phyloP scores from a whole-genome alignment of 30 jellyfish, hydroid and myxozoan genomes.

The Aurelia sp. region DNA sequence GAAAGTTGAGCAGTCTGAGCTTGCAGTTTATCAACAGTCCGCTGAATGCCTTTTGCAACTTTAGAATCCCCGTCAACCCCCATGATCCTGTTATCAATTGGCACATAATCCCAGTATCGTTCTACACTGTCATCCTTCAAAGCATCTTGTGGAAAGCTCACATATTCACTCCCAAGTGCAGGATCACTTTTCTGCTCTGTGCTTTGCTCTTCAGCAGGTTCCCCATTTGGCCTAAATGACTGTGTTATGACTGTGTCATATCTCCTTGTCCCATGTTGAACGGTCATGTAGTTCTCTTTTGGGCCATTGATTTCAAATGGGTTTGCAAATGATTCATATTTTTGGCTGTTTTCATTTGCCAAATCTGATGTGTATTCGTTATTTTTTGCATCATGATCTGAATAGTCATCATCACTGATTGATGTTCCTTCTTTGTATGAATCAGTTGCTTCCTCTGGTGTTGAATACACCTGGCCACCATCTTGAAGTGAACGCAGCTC shows the following conservation, averaged over 20 bases:
- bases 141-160: conserved; percentile 65
- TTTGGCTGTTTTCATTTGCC: conserved; percentile 9
- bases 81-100: conserved; percentile 38
- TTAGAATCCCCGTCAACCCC: background rate
- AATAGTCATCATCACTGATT: background rate
- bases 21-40: conserved; percentile 8
- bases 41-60: conserved; percentile 8
- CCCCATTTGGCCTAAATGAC: conserved; percentile 37
- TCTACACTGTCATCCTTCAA: conserved; percentile 31
- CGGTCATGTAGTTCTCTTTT: conserved; percentile 38
- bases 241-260: conserved; percentile 63
- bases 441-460: conserved; percentile 2
- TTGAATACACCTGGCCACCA: background rate
- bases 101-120: conserved; percentile 68
- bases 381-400: background rate
- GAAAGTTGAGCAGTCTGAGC: background rate
- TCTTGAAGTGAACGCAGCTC: background rate
- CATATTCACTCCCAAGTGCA: conserved; percentile 68
- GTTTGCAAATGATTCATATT: conserved; percentile 12
- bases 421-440: conserved; percentile 22
- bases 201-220: background rate
- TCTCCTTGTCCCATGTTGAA: conserved; percentile 41
- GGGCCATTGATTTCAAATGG: conserved; percentile 47
- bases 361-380: conserved; percentile 11
- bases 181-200: conserved; percentile 36